Evolutionary conservation across 2,113 vertebrate genomes (phyloP).

Genomic region (Syngnathoides biaculeatus): DNA sequence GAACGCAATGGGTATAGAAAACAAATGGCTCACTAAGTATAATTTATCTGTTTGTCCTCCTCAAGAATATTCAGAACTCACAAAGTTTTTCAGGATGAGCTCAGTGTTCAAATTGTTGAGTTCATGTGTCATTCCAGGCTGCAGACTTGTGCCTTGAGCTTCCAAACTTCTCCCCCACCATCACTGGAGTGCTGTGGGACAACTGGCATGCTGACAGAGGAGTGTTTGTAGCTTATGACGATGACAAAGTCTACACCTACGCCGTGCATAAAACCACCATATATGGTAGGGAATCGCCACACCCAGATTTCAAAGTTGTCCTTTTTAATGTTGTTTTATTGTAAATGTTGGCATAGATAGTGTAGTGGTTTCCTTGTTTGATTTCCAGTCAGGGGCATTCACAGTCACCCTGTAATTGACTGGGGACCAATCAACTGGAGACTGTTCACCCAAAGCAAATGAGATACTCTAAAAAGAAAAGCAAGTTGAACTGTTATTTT

Average conservation of each 20-base stretch:
- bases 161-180: constrained; percentile 88
- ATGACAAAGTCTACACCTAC: constrained; percentile 91
- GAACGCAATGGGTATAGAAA: too few species aligned
- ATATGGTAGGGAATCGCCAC: constrained; percentile 77
- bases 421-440: too few species aligned
- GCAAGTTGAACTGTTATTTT: not conserved
- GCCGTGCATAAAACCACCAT: constrained; percentile 89
- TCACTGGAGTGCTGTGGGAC: constrained; percentile 94
- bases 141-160: constrained; percentile 83
- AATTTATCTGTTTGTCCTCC: not conserved
- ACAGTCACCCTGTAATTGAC: not conserved
- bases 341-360: not conserved
- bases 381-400: not conserved
- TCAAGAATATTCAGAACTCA: too few species aligned
- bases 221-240: constrained; percentile 89
- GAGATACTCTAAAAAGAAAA: not conserved
- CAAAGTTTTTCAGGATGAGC: not conserved
- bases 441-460: not conserved
- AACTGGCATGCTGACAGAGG: constrained; percentile 87
- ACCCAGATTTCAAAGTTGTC: not conserved
- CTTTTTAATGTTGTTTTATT: not conserved
- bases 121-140: constrained; percentile 63
- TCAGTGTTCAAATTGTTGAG: not conserved
- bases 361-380: not conserved
- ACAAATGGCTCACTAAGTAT: not conserved